Conservation (phyloP, 2,888 invertebrate species). For the Eilema depressum region DNA sequence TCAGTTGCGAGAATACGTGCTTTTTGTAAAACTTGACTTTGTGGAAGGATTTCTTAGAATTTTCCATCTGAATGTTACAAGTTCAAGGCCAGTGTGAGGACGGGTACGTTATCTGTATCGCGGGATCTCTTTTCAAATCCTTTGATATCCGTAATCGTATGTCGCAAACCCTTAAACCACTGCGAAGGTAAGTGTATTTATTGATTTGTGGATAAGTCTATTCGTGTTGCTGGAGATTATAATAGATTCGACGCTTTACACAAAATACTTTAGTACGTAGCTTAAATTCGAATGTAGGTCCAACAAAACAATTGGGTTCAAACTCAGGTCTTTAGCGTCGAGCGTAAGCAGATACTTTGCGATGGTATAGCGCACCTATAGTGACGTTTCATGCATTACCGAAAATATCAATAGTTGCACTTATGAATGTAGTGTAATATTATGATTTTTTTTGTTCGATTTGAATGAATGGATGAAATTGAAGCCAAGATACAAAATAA, state of each 20-base stretch:
- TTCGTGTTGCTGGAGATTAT: neutral
- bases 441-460: too few relatives aligned
- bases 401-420: too few relatives aligned
- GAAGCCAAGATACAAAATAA: too few relatives aligned
- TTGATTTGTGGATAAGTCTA: neutral
- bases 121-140: neutral
- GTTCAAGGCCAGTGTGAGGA: neutral
- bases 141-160: neutral
- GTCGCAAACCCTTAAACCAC: neutral
- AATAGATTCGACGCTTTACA: neutral
- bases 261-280: neutral
- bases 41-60: neutral
- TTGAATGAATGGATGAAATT: too few relatives aligned
- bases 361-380: too few relatives aligned
- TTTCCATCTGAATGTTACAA: neutral
- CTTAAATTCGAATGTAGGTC: neutral
- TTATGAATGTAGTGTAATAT: too few relatives aligned
- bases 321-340: too few relatives aligned
- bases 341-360: too few relatives aligned
- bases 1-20: neutral
- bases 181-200: neutral
- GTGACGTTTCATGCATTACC: too few relatives aligned
- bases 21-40: neutral
- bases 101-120: neutral
- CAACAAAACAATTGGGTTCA: neutral